Conservation (phyloP, 2,113 vertebrate genomes). For the Pandion haliaetus region DNA sequence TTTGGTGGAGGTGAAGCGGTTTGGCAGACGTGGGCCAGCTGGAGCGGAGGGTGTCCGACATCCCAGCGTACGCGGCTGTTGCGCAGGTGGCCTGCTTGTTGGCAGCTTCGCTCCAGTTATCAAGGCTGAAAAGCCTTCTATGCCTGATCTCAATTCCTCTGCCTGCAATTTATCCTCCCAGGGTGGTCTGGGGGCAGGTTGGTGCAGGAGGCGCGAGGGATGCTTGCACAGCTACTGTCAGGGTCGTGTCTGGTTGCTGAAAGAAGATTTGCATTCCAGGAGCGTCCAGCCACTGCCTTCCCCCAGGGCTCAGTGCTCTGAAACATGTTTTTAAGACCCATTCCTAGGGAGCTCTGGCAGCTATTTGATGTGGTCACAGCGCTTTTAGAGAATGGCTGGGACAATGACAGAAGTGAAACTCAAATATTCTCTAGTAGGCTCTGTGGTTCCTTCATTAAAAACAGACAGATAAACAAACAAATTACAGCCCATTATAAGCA, state of each 20-base stretch:
- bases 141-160: background rate
- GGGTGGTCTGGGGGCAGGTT: constrained; percentile 37
- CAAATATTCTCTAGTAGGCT: constrained; percentile 51
- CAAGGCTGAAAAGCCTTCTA: background rate
- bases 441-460: constrained; percentile 48
- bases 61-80: background rate
- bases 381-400: constrained; percentile 10
- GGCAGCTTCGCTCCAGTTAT: background rate
- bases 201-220: constrained; percentile 11
- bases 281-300: background rate
- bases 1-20: background rate
- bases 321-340: background rate
- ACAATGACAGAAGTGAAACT: constrained; percentile 51
- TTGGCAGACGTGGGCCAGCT: background rate
- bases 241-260: background rate
- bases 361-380: constrained; percentile 23
- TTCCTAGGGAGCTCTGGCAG: constrained; percentile 17
- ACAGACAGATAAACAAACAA: constrained; percentile 63
- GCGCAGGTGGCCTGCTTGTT: background rate
- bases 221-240: background rate
- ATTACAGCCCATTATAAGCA: constrained; percentile 27
- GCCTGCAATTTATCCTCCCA: background rate
- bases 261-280: constrained; percentile 35
- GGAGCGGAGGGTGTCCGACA: background rate
- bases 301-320: background rate